Percentiles rank a stretch among this genome's conserved stretches.
These are phyloP conservation scores for Plecotus auritus DNA, from an alignment of 2,113 vertebrate species.

Conservation along the genomic window DNA sequence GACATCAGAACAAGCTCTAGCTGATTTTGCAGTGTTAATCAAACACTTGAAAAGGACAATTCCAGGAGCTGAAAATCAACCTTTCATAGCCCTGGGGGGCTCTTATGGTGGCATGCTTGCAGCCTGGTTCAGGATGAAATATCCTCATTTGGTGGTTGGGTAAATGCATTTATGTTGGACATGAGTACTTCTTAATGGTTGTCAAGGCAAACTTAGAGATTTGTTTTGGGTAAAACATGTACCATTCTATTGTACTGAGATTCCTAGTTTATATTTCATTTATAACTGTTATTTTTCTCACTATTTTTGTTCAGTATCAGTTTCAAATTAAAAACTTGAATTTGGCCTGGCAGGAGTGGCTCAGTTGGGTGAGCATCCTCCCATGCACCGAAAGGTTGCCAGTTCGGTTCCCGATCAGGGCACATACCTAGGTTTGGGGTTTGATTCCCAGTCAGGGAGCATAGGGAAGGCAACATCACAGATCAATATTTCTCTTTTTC, in stretches of 20 bases:
- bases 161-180: slow-evolving; percentile 76
- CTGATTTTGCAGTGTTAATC: slow-evolving; percentile 92
- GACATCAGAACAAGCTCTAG: slow-evolving; percentile 95
- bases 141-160: slow-evolving; percentile 91
- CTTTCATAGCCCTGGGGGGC: slow-evolving; percentile 93
- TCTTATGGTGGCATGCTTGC: slow-evolving; percentile 97
- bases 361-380: neutral
- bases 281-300: slow-evolving; percentile 6
- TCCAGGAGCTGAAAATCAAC: slow-evolving; percentile 83
- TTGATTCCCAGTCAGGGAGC: neutral
- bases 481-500: neutral
- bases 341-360: neutral
- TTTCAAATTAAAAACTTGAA: slow-evolving; percentile 33
- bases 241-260: neutral
- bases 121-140: slow-evolving; percentile 98
- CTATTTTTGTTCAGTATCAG: slow-evolving; percentile 6
- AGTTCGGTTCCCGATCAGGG: neutral
- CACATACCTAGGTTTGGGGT: neutral
- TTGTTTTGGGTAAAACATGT: neutral
- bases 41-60: slow-evolving; percentile 81
- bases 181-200: neutral
- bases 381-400: neutral
- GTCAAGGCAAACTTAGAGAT: neutral
- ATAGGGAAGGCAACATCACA: neutral
- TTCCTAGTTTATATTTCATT: neutral